phyloP scores from a whole-genome alignment of 1,140 invertebrate genomes.

The Arctopsyche grandis region DNA sequence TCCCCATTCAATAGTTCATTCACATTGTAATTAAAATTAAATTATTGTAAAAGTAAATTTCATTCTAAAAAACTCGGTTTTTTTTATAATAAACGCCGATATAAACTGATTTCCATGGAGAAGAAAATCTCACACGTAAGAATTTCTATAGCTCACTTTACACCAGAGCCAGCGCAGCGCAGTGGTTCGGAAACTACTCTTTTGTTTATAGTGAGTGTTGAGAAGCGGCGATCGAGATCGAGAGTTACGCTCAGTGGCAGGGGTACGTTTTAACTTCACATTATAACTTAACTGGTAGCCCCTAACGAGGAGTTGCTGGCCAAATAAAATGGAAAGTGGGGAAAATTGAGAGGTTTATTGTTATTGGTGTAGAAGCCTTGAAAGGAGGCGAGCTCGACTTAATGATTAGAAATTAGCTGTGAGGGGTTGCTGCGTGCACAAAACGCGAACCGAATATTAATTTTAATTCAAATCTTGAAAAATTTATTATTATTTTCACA shows the following conservation, averaged over 20 bases:
- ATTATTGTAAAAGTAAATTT: too few species aligned
- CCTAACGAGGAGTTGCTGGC: constrained; percentile 49
- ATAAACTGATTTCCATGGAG: too few species aligned
- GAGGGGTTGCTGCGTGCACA: not conserved
- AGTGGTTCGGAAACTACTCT: not conserved
- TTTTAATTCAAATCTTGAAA: not conserved
- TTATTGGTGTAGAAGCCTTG: constrained; percentile 41
- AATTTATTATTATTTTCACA: not conserved
- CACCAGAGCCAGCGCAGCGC: not conserved
- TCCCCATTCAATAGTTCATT: too few species aligned
- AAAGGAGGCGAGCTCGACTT: constrained; percentile 13
- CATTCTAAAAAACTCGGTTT: too few species aligned
- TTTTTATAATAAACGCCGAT: too few species aligned
- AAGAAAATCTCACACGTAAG: too few species aligned
- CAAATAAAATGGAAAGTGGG: constrained; percentile 49
- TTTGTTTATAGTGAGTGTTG: not conserved
- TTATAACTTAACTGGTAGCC: constrained; percentile 46
- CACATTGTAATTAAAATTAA: too few species aligned
- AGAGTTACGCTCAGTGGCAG: not conserved
- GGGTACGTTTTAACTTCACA: constrained; percentile 42
- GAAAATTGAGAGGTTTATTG: constrained; percentile 49
- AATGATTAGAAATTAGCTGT: constrained; percentile 41
- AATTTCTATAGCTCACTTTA: too few species aligned
- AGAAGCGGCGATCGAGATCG: constrained; percentile 6
- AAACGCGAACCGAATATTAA: not conserved